Evolutionary conservation across 2,113 vertebrate species (phyloP).

Genomic region (Columba livia): DNA sequence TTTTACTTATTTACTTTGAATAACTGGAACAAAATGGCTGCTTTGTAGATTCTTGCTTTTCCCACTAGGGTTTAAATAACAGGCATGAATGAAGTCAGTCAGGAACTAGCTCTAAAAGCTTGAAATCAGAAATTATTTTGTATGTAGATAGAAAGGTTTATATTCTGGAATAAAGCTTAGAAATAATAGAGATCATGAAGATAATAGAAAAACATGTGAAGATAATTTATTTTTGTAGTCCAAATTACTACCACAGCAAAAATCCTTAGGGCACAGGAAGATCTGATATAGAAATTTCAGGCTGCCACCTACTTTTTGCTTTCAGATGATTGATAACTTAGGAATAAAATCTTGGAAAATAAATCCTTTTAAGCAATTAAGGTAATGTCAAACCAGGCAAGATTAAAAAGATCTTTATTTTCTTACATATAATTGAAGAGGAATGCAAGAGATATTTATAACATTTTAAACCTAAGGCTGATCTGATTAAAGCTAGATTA

Average conservation of each 20-base stretch:
- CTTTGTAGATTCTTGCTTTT: neutral
- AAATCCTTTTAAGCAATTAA: slow-evolving; percentile 61
- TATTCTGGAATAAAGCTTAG: neutral
- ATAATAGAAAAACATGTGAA: neutral
- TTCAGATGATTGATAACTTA: slow-evolving; percentile 47
- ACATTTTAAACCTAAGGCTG: neutral
- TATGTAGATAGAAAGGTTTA: neutral
- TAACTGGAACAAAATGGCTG: neutral
- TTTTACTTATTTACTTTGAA: neutral
- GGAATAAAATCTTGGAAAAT: slow-evolving; percentile 35
- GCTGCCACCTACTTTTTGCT: slow-evolving; percentile 34
- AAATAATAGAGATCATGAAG: neutral
- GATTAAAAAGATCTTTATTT: slow-evolving; percentile 55
- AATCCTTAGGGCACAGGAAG: neutral
- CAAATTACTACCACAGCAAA: neutral
- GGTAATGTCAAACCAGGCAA: slow-evolving; percentile 20
- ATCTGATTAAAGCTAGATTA: slow-evolving; percentile 10
- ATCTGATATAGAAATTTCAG: slow-evolving; percentile 17
- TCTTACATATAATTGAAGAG: slow-evolving; percentile 42
- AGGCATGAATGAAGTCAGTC: neutral
- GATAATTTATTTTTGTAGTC: neutral
- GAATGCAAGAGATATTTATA: slow-evolving; percentile 30
- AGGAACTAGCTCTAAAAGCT: neutral
- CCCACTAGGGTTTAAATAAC: neutral
- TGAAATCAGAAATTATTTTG: neutral